These are phyloP conservation scores for Physocephala rufipes DNA, from an alignment of 2,888 invertebrate species.

Conservation along the genomic window DNA sequence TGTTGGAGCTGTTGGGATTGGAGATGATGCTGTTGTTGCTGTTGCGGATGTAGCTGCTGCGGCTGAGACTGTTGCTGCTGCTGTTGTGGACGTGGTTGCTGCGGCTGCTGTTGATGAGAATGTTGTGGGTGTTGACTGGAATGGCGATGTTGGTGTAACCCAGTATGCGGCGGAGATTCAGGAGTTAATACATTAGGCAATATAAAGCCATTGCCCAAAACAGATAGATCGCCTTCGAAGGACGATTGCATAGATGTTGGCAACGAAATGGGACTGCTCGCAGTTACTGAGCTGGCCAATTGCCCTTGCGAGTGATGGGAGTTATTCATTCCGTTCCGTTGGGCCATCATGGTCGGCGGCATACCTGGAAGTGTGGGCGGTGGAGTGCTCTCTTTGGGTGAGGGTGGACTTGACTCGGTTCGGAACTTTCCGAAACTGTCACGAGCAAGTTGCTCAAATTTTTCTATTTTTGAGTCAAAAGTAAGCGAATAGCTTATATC, in stretches of 20 bases:
- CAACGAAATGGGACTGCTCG: constrained; percentile 75
- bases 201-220: constrained; percentile 67
- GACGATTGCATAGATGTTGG: constrained; percentile 78
- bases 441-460: constrained; percentile 78
- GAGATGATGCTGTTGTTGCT: constrained; percentile 48
- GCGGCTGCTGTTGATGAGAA: constrained; percentile 48
- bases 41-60: constrained; percentile 38
- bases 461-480: constrained; percentile 81
- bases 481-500: constrained; percentile 82
- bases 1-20: constrained; percentile 43
- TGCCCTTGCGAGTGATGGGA: constrained; percentile 57
- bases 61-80: constrained; percentile 42
- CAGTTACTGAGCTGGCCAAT: constrained; percentile 65
- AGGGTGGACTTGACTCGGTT: constrained; percentile 69
- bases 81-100: constrained; percentile 45
- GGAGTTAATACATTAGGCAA: constrained; percentile 62
- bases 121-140: constrained; percentile 46
- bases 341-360: constrained; percentile 62
- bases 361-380: constrained; percentile 68
- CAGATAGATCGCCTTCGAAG: constrained; percentile 77
- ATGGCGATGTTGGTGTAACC: constrained; percentile 44
- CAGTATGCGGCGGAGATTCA: constrained; percentile 66
- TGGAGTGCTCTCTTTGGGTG: constrained; percentile 68
- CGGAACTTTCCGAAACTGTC: constrained; percentile 79
- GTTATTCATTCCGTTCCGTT: constrained; percentile 50